These are phyloP conservation scores for Meandrusa payeni DNA, from an alignment of 2,888 invertebrate species.

Conservation along the genomic window DNA sequence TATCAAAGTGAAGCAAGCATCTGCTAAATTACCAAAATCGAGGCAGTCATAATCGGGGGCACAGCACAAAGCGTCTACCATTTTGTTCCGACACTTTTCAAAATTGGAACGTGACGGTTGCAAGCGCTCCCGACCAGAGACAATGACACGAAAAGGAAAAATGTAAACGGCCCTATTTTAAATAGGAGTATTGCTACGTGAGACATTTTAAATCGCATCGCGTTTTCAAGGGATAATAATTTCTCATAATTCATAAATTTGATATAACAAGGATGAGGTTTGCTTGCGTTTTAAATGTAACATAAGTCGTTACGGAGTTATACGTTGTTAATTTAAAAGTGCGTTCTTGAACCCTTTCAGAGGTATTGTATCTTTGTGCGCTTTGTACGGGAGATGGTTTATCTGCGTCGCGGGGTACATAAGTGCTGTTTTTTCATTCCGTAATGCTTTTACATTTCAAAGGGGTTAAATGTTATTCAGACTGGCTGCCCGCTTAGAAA, in stretches of 20 bases:
- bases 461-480: conserved; percentile 81
- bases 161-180: conserved; percentile 79
- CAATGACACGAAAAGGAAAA: conserved; percentile 81
- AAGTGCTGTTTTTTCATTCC: conserved; percentile 81
- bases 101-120: conserved; percentile 81
- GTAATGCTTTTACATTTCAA: conserved; percentile 81
- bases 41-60: conserved; percentile 53
- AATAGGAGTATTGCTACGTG: conserved; percentile 62
- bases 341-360: conserved; percentile 82
- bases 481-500: conserved; percentile 70
- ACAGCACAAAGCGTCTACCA: conserved; percentile 73
- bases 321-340: conserved; percentile 77
- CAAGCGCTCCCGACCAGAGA: conserved; percentile 77
- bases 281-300: conserved; percentile 35
- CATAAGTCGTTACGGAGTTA: conserved; percentile 51
- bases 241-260: conserved; percentile 27
- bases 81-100: conserved; percentile 81
- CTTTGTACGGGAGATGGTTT: conserved; percentile 80
- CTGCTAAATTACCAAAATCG: conserved; percentile 74
- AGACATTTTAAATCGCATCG: conserved; percentile 63
- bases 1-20: conserved; percentile 69
- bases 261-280: conserved; percentile 42
- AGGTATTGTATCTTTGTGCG: conserved; percentile 81
- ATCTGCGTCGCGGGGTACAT: conserved; percentile 79
- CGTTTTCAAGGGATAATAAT: conserved; percentile 41